phyloP scores from a whole-genome alignment of 2,797 vertebrate genomes.

The Natrix natrix region DNA sequence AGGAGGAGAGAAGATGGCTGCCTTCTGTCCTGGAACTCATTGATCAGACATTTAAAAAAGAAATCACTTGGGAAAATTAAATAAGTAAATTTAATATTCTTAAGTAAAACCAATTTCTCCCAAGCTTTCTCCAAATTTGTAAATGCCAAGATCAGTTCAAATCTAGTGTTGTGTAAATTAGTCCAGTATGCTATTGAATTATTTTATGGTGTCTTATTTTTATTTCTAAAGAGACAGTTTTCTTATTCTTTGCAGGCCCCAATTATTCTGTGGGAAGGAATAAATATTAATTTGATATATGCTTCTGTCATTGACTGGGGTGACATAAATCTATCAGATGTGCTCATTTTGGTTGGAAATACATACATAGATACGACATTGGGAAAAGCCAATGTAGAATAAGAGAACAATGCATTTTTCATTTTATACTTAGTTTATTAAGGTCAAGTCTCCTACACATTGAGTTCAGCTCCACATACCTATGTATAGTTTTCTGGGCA shows the following conservation, averaged over 20 bases:
- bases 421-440: rapidly evolving
- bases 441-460: not conserved
- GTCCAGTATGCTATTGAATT: not conserved
- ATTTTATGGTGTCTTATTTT: not conserved
- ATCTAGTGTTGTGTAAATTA: not conserved
- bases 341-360: not conserved
- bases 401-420: not conserved
- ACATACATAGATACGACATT: not conserved
- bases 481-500: not conserved
- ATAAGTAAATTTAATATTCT: not conserved
- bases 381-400: not conserved
- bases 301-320: not conserved
- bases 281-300: not conserved
- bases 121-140: not conserved
- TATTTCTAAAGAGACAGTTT: not conserved
- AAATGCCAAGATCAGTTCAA: not conserved
- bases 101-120: not conserved
- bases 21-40: not conserved
- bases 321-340: not conserved
- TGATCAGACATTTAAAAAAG: not conserved
- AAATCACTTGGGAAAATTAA: not conserved
- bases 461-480: not conserved
- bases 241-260: not conserved
- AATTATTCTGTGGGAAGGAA: not conserved
- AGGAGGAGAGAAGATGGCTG: not conserved